Evolutionary conservation across 2,113 vertebrate genomes (phyloP), one percentile per base, ranked within the genome.

Genomic region (Archilochus colubris): DNA sequence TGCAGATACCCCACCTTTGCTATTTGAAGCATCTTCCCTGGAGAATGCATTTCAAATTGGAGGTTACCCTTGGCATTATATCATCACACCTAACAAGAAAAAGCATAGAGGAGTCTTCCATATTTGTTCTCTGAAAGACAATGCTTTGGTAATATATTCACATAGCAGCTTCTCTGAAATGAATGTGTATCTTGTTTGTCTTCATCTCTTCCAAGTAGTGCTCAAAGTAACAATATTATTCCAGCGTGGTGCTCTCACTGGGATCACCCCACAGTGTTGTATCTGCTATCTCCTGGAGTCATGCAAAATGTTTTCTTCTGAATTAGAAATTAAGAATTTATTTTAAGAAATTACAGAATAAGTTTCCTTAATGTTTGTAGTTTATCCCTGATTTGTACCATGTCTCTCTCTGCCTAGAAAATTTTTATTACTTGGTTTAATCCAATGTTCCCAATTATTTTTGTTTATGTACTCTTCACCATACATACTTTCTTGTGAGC

Each of bases 61-160:
- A 96, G 99, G 99, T 82, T 98, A 98, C 91, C 99, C 99, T 44
- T 99, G 99, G 99, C 99, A 99, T 97, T 99, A 98, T 93, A 99
- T 99, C 97, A 98, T 99, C 96, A 99, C 99, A 51, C 99, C 99
- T 53, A 99, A 98, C 55, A 98, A 98, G 94, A 99, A 98, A 97
- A 98, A 97, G 59, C 98, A 99, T 91, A 97, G 97, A 94, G 99
- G 99, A 94, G 97, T 98, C 89, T 98, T 99, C 97, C 98, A 99
- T 96, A 98, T 99, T 96, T 98, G 98, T 97, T 98, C 99, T 28
- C 96, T 99, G 59, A 98, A 98, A 96, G 98, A 99, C 93, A 97
- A 97, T 93, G 86, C 97, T 68, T 96, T 99, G 98, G 99, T 99
- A 99, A 96, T 94, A 91, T 89, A 85, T 88, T 94, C 51, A 89